Percentiles rank a stretch among this genome's conserved stretches.
These are phyloP conservation scores for Drosophila eohydei DNA, from an alignment of 2,888 invertebrate species.

Conservation along the genomic window DNA sequence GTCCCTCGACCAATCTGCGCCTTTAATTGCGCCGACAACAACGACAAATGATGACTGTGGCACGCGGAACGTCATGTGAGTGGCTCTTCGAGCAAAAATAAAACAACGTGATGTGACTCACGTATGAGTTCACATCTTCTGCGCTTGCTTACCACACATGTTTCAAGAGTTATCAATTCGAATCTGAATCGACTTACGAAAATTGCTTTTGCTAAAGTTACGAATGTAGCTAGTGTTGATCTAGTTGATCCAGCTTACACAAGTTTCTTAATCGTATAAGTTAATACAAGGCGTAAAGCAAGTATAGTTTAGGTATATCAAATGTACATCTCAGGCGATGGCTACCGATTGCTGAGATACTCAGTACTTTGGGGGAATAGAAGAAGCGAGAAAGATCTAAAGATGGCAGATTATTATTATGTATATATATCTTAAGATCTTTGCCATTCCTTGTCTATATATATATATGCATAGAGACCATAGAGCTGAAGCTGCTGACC, in stretches of 20 bases:
- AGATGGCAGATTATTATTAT: no score
- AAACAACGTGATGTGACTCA: slow-evolving; percentile 38
- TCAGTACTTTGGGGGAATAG: background rate
- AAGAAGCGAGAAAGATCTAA: no score
- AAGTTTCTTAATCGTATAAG: background rate
- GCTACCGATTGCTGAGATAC: slow-evolving; percentile 1
- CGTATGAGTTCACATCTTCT: slow-evolving; percentile 1
- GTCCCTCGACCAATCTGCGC: slow-evolving; percentile 7
- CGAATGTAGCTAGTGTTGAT: no score
- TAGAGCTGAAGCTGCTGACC: no score
- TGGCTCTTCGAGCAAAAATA: background rate
- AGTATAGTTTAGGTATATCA: background rate
- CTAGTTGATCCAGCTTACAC: no score
- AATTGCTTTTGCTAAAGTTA: no score
- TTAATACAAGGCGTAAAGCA: background rate
- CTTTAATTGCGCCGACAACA: slow-evolving; percentile 47
- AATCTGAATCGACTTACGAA: no score
- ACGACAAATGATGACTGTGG: slow-evolving; percentile 50
- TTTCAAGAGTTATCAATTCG: background rate
- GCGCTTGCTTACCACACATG: background rate
- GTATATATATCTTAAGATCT: no score
- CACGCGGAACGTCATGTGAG: slow-evolving; percentile 55
- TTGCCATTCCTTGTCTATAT: no score
- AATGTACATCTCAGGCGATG: background rate
- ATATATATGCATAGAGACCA: no score